A percentile compares a stretch with the other conserved stretches of the same genome.
Conservation (phyloP, 2,797 vertebrate genomes). For the Lycodopsis pacificus region DNA sequence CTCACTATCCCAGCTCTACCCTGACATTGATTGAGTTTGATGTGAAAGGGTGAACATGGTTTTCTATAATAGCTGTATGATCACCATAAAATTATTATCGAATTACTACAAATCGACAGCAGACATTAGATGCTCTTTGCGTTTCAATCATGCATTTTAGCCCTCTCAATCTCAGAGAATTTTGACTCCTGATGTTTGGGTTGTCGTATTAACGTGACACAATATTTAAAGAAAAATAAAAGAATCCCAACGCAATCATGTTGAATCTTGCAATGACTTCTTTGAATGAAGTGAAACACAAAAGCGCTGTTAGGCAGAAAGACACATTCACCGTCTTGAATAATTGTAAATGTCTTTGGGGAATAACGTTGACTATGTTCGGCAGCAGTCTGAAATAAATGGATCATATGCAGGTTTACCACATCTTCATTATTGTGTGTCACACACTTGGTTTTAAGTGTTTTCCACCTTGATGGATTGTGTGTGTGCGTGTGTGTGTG, state of each 20-base stretch:
- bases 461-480: slow-evolving; percentile 6
- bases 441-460: not conserved
- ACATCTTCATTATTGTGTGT: not conserved
- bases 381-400: slow-evolving; percentile 8
- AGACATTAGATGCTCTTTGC: not conserved
- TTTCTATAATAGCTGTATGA: slow-evolving; percentile 5
- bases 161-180: not conserved
- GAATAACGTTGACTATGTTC: not conserved
- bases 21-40: slow-evolving; percentile 3
- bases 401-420: not conserved
- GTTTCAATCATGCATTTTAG: not conserved
- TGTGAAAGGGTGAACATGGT: slow-evolving; percentile 1
- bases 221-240: not conserved
- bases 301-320: not conserved
- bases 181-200: not conserved
- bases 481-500: not conserved
- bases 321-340: not conserved
- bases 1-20: slow-evolving; percentile 5
- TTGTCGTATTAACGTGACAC: not conserved
- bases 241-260: not conserved
- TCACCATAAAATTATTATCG: not conserved
- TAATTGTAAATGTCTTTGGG: not conserved
- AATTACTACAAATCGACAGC: not conserved
- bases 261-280: not conserved
- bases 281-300: not conserved